Conservation (phyloP, 2,113 vertebrate species). For the Pygoscelis adeliae region DNA sequence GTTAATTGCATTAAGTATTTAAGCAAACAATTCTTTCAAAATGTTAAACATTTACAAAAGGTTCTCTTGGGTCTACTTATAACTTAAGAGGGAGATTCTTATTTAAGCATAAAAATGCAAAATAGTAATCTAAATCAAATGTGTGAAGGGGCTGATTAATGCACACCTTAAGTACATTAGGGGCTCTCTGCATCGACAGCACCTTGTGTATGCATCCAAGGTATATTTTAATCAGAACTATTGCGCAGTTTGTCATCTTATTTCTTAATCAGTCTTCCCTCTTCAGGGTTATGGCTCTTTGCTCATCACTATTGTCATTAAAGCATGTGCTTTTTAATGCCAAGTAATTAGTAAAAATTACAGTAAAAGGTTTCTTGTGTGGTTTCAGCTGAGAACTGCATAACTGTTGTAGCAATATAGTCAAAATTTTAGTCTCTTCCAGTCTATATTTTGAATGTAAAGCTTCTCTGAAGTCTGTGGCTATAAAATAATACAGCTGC, state of each 20-base stretch:
- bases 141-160: neutral
- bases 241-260: neutral
- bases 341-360: constrained; percentile 14
- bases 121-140: neutral
- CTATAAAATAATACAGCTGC: neutral
- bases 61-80: neutral
- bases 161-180: neutral
- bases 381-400: neutral
- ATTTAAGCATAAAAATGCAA: constrained; percentile 6
- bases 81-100: neutral
- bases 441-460: neutral
- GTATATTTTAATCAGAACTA: constrained; percentile 18
- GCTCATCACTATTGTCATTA: neutral
- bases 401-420: neutral
- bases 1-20: neutral
- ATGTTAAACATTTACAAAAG: neutral
- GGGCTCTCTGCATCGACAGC: neutral
- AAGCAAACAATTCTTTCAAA: neutral
- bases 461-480: neutral
- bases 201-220: neutral
- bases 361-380: neutral
- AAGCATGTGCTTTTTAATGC: constrained; percentile 16
- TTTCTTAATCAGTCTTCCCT: constrained; percentile 1
- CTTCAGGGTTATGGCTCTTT: neutral
- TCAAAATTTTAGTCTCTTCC: neutral